Evolutionary conservation across 1,140 invertebrate species (phyloP).

Genomic region (Pseudobourletiella spinata): DNA sequence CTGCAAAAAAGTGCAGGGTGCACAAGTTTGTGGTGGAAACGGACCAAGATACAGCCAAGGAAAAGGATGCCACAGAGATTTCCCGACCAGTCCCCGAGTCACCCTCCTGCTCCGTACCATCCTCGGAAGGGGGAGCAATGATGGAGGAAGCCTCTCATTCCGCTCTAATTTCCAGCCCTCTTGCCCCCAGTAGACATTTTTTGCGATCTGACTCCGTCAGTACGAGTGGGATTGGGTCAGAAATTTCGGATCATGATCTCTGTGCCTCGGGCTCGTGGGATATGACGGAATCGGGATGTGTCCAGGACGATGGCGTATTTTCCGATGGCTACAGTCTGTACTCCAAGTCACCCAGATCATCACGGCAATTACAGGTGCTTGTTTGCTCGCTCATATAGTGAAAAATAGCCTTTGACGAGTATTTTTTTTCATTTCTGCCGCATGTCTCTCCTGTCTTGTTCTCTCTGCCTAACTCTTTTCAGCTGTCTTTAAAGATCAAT

Average conservation of each 20-base stretch:
- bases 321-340: slow-evolving; percentile 23
- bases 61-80: not conserved
- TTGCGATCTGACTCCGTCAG: slow-evolving; percentile 40
- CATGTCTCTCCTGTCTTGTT: no score
- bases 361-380: slow-evolving; percentile 27
- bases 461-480: no score
- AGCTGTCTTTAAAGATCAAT: no score
- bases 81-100: not conserved
- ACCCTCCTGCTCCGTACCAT: not conserved
- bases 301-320: slow-evolving; percentile 29
- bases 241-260: slow-evolving; percentile 39
- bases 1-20: slow-evolving; percentile 23
- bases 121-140: not conserved
- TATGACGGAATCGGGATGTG: slow-evolving; percentile 18
- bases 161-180: slow-evolving; percentile 7
- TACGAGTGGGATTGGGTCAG: slow-evolving; percentile 41
- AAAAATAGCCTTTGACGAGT: not conserved
- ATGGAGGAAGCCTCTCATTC: not conserved
- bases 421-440: no score
- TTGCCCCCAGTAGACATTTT: slow-evolving; percentile 32
- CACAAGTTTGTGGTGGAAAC: slow-evolving; percentile 35
- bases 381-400: not conserved
- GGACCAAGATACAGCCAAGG: not conserved
- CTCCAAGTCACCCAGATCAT: slow-evolving; percentile 19
- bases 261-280: slow-evolving; percentile 29